Evolutionary conservation across 2,797 vertebrate species (phyloP).

Genomic region (Bradypodion pumilum): DNA sequence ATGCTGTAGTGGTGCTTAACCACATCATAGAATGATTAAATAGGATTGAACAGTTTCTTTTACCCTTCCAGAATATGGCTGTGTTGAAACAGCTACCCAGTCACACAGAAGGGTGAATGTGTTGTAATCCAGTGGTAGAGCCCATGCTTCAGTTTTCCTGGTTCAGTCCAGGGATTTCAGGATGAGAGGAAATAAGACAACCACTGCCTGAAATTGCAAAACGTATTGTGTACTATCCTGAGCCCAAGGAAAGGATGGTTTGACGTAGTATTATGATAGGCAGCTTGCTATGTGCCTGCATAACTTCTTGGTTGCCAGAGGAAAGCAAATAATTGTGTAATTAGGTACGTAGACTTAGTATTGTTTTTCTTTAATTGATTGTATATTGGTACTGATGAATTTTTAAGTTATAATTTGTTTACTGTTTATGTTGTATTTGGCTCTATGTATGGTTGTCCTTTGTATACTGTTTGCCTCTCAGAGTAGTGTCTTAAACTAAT

Average conservation of each 20-base stretch:
- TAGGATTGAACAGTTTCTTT: slow-evolving; percentile 43
- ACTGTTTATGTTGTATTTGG: too few relatives aligned
- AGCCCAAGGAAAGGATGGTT: not conserved
- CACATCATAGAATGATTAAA: slow-evolving; percentile 67
- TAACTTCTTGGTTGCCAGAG: too few relatives aligned
- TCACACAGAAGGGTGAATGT: slow-evolving; percentile 3
- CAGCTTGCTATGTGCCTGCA: not conserved
- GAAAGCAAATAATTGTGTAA: too few relatives aligned
- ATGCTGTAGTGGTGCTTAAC: slow-evolving; percentile 60
- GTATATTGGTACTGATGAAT: too few relatives aligned
- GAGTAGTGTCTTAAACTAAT: too few relatives aligned
- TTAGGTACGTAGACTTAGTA: too few relatives aligned
- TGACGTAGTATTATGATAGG: not conserved
- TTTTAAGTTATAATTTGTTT: too few relatives aligned
- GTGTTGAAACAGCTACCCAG: slow-evolving; percentile 33
- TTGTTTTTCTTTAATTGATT: too few relatives aligned
- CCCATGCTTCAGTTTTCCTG: not conserved
- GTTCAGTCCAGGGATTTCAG: not conserved
- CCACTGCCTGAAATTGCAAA: not conserved
- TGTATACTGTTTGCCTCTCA: too few relatives aligned
- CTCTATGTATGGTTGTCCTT: too few relatives aligned
- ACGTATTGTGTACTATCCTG: not conserved
- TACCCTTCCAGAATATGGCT: slow-evolving; percentile 55
- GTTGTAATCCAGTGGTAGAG: not conserved
- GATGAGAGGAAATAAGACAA: not conserved